Evolutionary conservation across 2,113 vertebrate species (phyloP).

Genomic region (Vulpes lagopus): DNA sequence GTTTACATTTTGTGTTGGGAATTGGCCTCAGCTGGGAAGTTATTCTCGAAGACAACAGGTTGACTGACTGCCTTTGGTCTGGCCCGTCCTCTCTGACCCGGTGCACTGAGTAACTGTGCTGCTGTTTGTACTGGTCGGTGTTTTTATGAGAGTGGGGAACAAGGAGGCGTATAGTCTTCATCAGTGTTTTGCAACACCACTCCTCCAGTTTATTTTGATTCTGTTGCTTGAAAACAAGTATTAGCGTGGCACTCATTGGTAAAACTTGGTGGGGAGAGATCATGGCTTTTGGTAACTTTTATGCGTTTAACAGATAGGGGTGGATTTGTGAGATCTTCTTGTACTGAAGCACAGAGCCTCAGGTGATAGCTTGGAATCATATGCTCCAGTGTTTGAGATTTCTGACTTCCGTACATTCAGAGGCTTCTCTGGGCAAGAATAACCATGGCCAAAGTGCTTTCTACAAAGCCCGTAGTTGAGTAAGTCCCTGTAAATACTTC

Average conservation of each 20-base stretch:
- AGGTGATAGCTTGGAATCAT: rapidly evolving
- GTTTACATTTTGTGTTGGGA: neutral
- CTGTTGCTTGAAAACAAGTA: neutral
- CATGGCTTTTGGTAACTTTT: neutral
- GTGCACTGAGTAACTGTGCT: neutral
- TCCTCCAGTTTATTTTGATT: neutral
- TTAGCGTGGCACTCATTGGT: neutral
- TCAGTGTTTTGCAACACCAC: neutral
- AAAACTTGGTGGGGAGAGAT: neutral
- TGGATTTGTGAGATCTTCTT: neutral
- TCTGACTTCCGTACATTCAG: neutral
- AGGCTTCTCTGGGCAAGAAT: neutral
- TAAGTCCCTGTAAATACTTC: neutral
- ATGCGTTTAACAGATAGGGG: neutral
- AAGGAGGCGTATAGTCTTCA: neutral
- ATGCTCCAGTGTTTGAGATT: neutral
- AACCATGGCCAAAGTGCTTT: neutral
- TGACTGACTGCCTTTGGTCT: neutral
- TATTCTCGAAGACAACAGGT: neutral
- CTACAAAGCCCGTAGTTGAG: neutral
- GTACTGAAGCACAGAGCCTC: neutral
- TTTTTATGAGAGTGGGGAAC: neutral
- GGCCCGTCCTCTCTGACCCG: rapidly evolving
- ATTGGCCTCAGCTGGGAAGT: neutral
- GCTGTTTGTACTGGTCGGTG: neutral